These are phyloP conservation scores for Trypoxylon attenuatum DNA, from an alignment of 2,888 invertebrate species.

Conservation along the genomic window DNA sequence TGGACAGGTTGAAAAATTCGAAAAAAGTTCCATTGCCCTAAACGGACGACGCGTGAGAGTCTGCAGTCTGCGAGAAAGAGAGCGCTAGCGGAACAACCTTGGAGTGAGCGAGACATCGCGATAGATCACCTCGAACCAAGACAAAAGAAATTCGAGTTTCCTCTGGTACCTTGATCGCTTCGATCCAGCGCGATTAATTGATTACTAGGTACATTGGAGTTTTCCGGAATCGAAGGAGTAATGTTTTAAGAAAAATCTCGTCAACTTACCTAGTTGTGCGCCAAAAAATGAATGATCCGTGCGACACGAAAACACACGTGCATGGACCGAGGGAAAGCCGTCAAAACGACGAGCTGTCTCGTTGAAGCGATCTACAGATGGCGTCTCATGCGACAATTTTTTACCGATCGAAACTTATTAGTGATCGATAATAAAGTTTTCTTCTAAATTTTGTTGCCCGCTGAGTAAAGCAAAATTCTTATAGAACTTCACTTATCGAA, in stretches of 20 bases:
- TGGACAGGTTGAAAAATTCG: constrained; percentile 18
- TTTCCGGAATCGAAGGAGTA: too few species aligned
- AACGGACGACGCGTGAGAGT: constrained; percentile 14
- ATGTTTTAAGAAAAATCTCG: background rate
- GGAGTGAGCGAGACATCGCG: background rate
- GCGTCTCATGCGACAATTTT: background rate
- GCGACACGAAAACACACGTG: constrained; percentile 54
- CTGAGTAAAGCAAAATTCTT: too few species aligned
- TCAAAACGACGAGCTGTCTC: constrained; percentile 14
- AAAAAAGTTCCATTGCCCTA: constrained; percentile 29
- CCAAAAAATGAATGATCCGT: constrained; percentile 60
- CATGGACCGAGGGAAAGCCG: constrained; percentile 42
- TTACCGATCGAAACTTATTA: too few species aligned
- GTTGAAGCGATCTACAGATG: background rate
- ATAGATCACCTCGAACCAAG: background rate
- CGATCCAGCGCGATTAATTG: too few species aligned
- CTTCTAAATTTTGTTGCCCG: too few species aligned
- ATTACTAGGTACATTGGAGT: background rate
- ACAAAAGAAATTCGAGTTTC: constrained; percentile 23
- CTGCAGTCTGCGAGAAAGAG: background rate
- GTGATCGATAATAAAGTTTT: too few species aligned
- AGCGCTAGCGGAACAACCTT: background rate
- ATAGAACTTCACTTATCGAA: too few species aligned
- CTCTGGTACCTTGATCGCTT: background rate
- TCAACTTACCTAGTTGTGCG: constrained; percentile 64